Evolutionary conservation across 2,113 vertebrate species (phyloP).

Genomic region (Tapirus terrestris): DNA sequence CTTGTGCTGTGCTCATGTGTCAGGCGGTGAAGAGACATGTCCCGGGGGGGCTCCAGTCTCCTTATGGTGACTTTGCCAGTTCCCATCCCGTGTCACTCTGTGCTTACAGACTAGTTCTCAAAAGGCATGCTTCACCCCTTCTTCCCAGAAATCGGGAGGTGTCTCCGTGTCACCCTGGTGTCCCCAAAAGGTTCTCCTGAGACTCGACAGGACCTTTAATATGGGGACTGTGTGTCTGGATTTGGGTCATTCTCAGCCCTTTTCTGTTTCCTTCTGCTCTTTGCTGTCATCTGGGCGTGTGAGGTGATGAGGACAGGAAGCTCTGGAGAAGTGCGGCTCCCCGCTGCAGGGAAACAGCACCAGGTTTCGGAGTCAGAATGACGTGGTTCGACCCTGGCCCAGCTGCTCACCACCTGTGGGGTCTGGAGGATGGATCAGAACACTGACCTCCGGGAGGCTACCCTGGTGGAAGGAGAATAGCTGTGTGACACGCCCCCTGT

Average conservation of each 20-base stretch:
- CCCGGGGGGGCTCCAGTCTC: neutral
- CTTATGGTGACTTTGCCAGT: neutral
- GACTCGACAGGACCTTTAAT: neutral
- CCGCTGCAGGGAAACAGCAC: neutral
- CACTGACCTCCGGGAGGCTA: neutral
- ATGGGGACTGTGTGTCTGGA: neutral
- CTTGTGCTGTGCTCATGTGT: neutral
- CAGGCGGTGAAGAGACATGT: neutral
- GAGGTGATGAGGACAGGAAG: neutral
- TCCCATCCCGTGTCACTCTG: too few species aligned
- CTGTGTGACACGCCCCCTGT: accelerated
- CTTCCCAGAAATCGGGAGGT: neutral
- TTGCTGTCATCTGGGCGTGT: neutral
- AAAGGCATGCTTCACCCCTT: neutral
- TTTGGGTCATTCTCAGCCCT: neutral
- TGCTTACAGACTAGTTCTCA: neutral
- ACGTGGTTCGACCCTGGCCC: neutral
- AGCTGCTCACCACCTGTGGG: neutral
- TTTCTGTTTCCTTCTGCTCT: neutral
- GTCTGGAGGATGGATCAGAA: neutral
- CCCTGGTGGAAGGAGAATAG: neutral
- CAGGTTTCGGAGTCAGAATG: neutral
- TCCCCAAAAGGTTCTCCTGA: neutral
- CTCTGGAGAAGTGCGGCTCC: neutral
- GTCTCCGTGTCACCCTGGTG: neutral